These are phyloP conservation scores for Axis porcinus DNA, from an alignment of 2,113 vertebrate genomes.

Conservation along the genomic window DNA sequence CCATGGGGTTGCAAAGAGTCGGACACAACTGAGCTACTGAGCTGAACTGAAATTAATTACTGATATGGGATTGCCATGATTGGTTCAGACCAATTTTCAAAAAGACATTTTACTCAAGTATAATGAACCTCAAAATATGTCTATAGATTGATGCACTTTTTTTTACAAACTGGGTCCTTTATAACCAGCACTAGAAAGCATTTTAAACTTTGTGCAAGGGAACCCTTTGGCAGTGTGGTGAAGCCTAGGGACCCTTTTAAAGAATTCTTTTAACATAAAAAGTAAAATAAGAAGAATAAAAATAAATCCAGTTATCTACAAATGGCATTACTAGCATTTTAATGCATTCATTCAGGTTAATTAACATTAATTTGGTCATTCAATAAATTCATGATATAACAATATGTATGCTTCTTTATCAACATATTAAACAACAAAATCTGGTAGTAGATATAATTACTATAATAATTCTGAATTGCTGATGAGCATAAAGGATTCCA, in stretches of 20 bases:
- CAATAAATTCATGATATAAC: background rate
- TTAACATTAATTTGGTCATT: conserved; percentile 44
- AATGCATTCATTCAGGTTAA: conserved; percentile 41
- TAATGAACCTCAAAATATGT: conserved; percentile 8
- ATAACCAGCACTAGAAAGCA: background rate
- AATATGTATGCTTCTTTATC: background rate
- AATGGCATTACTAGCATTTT: conserved; percentile 1
- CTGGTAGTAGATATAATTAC: background rate
- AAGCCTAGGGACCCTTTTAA: background rate
- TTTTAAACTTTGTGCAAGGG: background rate
- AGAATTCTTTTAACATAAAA: conserved; percentile 29
- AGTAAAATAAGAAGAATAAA: background rate
- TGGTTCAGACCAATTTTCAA: background rate
- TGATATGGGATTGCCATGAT: background rate
- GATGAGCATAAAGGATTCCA: background rate
- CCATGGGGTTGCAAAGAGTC: background rate
- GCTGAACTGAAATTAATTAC: background rate
- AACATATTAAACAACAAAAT: conserved; percentile 30
- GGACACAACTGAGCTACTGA: background rate
- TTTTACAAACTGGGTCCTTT: background rate
- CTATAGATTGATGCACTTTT: background rate
- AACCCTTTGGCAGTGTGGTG: background rate
- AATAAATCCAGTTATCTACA: conserved; percentile 33
- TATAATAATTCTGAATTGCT: background rate
- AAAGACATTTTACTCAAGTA: background rate